Conservation (phyloP, 1,140 invertebrate species). For the Diabrotica virgifera region DNA sequence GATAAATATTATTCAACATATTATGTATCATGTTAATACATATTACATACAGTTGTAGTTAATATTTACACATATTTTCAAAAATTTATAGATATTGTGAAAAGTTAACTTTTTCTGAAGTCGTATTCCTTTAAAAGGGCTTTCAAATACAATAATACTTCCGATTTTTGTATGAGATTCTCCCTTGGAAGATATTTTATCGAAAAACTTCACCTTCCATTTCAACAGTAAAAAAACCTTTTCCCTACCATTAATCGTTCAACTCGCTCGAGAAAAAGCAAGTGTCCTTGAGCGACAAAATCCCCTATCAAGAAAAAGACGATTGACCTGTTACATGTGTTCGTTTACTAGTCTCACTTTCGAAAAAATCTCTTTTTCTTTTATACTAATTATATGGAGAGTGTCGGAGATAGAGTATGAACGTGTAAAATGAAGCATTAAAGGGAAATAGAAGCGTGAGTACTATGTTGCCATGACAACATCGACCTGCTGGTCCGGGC, state of each 20-base stretch:
- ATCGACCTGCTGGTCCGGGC: constrained; percentile 21
- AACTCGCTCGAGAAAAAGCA: not conserved
- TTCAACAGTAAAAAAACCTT: not conserved
- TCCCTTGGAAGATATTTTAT: no score
- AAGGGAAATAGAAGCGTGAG: constrained; percentile 15
- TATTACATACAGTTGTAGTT: no score
- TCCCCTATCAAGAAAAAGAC: not conserved
- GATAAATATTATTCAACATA: no score
- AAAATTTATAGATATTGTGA: no score
- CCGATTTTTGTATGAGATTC: no score
- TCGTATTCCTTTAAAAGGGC: no score
- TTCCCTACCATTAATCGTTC: not conserved
- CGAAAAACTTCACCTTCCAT: no score
- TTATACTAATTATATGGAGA: constrained; percentile 11
- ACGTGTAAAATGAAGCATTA: constrained; percentile 22
- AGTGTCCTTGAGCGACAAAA: constrained; percentile 5
- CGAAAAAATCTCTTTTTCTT: not conserved
- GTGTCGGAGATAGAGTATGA: constrained; percentile 13
- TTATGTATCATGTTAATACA: no score
- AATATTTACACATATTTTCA: no score
- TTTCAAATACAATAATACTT: no score
- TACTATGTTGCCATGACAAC: constrained; percentile 21
- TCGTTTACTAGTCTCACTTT: not conserved
- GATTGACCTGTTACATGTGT: not conserved
- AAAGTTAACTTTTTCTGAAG: no score